Evolutionary conservation across 2,888 invertebrate genomes (phyloP).

Genomic region (Cacoxenus indagator): DNA sequence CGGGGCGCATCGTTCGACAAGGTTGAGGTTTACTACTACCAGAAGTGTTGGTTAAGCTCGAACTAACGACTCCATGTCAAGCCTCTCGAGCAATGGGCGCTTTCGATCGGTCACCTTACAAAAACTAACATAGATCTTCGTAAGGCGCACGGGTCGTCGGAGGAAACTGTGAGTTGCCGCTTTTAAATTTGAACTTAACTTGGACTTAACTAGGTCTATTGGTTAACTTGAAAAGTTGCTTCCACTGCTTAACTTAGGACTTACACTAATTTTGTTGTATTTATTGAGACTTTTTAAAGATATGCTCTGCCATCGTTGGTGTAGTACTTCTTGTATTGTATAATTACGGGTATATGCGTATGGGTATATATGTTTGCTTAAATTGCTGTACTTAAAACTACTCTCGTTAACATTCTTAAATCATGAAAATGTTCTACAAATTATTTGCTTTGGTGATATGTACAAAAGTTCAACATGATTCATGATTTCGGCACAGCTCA

Average conservation of each 20-base stretch:
- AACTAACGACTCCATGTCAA: neutral
- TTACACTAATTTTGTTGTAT: neutral
- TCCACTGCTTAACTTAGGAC: neutral
- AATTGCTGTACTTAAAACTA: neutral
- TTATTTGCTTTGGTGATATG: neutral
- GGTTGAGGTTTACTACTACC: neutral
- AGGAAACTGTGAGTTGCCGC: neutral
- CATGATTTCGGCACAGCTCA: conserved; percentile 19
- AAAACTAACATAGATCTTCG: neutral
- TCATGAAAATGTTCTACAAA: neutral
- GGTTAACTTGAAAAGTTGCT: neutral
- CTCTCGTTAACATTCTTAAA: neutral
- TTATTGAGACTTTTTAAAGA: conserved; percentile 31
- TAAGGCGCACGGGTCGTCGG: neutral
- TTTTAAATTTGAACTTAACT: too few species aligned
- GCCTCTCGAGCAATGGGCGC: neutral
- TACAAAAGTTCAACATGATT: conserved; percentile 1
- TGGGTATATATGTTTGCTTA: neutral
- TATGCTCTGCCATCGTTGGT: conserved; percentile 50
- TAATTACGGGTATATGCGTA: neutral
- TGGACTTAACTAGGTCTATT: too few species aligned
- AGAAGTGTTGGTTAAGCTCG: neutral
- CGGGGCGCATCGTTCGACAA: neutral
- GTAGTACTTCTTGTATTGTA: conserved; percentile 8
- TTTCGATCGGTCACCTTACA: neutral